phyloP scores from a whole-genome alignment of 2,113 vertebrate genomes.

The Prunella himalayana region DNA sequence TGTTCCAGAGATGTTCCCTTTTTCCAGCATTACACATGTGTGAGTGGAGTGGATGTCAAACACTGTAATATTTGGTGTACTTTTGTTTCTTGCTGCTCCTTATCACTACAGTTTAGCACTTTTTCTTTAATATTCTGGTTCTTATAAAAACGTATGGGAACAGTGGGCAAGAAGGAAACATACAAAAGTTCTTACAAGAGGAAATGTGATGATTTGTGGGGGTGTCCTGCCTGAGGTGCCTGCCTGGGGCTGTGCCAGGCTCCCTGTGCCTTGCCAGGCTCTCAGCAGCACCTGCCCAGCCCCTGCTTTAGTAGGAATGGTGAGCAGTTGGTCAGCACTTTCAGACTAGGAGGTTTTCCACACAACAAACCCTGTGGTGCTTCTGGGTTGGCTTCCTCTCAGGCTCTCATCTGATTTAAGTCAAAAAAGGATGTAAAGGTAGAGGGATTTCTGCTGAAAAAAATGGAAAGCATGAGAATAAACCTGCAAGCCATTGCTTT shows the following conservation, averaged over 20 bases:
- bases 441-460: background rate
- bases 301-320: background rate
- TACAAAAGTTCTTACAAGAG: background rate
- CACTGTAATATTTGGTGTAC: background rate
- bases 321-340: background rate
- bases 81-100: background rate
- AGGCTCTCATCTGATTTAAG: background rate
- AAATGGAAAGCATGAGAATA: background rate
- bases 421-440: background rate
- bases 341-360: background rate
- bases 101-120: background rate
- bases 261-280: background rate
- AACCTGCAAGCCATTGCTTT: background rate
- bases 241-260: background rate
- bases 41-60: background rate
- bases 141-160: background rate
- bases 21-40: background rate
- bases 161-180: background rate
- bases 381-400: background rate
- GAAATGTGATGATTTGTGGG: background rate
- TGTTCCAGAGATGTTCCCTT: background rate
- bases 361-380: background rate
- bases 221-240: background rate
- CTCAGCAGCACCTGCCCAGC: background rate
- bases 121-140: background rate